Evolutionary conservation across 23 tunicate species (phyloP), one percentile per base, ranked within the genome.

Genomic region (Ascidia mentula): DNA sequence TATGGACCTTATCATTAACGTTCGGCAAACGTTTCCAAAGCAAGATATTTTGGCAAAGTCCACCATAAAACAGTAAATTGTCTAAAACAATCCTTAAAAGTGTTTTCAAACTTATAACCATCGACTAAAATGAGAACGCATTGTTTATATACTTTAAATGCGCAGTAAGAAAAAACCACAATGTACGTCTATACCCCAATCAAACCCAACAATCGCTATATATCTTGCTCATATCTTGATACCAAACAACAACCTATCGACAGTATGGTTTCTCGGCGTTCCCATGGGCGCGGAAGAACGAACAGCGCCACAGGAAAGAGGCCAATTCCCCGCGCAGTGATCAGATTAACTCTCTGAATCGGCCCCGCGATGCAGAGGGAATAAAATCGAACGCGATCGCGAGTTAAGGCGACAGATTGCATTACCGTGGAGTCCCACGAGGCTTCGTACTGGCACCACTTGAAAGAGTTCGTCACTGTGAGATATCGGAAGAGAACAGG

Each of bases 401-500:
- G 22, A 53, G 65, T 53, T 53, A 53, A 26, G 46, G 46, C 78
- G 78, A 74, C 78, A 74, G 78, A 74, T 74, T 74, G 78, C 8
- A 74, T 74, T 74, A 74, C 78, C n/a, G n/a, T 74, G 22, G 78
- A 6, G 17, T 74, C 78, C 78, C 78, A 24, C 22, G 39, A 39
- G 78, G 46, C 40, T 74, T 17, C 9, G n/a, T 46, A 30, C 45
- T 36, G 73, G 12, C 1, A 53, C 65, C 65, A 53, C 65, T 20
- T 53, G 65, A 53, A 53, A 53, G 65, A 28, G 28, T 26, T 5
- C 65, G 65, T 20, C 65, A 53, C n/a, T n/a, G 65, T 28, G 28
- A 28, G 65, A 28, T 9, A 53, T 26, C 65, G 24, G 65, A 9
- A 28, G 4, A 28, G 24, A 28, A 53, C 13, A 53, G 65, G 24